Percentiles rank a stretch among this genome's conserved stretches.
These are phyloP conservation scores for Bufo gargarizans DNA, from an alignment of 2,113 vertebrate species.

Conservation along the genomic window DNA sequence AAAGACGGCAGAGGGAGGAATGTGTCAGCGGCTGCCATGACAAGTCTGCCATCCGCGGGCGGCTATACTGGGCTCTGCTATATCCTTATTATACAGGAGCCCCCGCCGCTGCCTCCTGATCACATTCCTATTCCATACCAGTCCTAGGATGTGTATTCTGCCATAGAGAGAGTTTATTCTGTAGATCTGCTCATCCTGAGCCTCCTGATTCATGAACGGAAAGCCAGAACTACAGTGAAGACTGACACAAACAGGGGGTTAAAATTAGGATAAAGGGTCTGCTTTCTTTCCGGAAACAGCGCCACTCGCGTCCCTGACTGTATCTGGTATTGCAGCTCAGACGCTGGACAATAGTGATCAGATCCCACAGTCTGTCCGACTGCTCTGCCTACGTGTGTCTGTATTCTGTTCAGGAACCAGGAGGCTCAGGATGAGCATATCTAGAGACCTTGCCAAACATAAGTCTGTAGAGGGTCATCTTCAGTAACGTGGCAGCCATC, in stretches of 20 bases:
- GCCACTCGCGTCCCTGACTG: background rate
- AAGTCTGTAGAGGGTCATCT: too few species aligned
- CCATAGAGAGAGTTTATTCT: too few species aligned
- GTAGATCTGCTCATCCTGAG: background rate
- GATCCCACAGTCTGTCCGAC: too few species aligned
- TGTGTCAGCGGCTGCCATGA: slow-evolving; percentile 71
- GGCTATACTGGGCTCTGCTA: background rate
- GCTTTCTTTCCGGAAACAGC: too few species aligned
- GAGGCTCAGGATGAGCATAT: too few species aligned
- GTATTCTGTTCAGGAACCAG: too few species aligned
- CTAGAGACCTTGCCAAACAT: too few species aligned
- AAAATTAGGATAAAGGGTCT: too few species aligned
- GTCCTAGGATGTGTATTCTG: background rate
- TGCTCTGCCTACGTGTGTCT: too few species aligned
- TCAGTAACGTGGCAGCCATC: too few species aligned
- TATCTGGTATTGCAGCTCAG: background rate
- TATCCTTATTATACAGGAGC: background rate
- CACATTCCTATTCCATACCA: background rate
- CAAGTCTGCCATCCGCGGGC: slow-evolving; percentile 59
- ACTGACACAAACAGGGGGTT: too few species aligned
- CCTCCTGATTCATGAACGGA: background rate
- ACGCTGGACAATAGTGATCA: too few species aligned
- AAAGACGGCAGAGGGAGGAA: slow-evolving; percentile 60
- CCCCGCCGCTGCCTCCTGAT: background rate
- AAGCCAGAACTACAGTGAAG: background rate